phyloP scores from a whole-genome alignment of 2,797 vertebrate species.

The Uromys caudimaculatus region DNA sequence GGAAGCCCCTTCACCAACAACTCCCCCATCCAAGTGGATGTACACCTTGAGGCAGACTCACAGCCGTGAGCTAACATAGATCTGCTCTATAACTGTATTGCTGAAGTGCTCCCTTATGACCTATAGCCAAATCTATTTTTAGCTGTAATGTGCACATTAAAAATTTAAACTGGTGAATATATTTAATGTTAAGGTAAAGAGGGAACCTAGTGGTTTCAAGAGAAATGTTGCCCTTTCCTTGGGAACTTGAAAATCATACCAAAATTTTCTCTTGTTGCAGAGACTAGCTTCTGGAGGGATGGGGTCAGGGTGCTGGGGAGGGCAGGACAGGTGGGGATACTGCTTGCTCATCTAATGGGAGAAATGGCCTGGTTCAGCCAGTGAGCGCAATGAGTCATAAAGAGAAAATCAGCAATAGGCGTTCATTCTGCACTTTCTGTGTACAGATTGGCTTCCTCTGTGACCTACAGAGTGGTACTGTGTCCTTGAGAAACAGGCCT shows the following conservation, averaged over 20 bases:
- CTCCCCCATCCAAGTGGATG: neutral
- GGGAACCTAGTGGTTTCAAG: neutral
- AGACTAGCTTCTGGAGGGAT: neutral
- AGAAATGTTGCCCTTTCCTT: neutral
- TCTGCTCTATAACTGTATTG: neutral
- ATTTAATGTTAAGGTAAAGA: slow-evolving; percentile 15
- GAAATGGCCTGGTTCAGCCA: neutral
- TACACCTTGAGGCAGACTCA: neutral
- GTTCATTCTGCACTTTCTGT: neutral
- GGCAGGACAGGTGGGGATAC: neutral
- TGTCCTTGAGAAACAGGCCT: neutral
- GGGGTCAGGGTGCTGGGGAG: neutral
- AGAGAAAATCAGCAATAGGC: neutral
- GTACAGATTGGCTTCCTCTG: neutral
- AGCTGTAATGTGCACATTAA: slow-evolving; percentile 51
- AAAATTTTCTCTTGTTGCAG: neutral
- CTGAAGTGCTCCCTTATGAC: neutral
- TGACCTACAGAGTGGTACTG: neutral
- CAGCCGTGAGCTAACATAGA: neutral
- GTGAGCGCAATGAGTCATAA: neutral
- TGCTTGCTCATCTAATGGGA: neutral
- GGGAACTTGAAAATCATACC: neutral
- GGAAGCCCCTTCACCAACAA: neutral
- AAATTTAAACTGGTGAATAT: slow-evolving; percentile 49
- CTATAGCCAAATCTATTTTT: slow-evolving; percentile 42